Conservation (phyloP, 2,113 vertebrate genomes). For the Otus sunia region DNA sequence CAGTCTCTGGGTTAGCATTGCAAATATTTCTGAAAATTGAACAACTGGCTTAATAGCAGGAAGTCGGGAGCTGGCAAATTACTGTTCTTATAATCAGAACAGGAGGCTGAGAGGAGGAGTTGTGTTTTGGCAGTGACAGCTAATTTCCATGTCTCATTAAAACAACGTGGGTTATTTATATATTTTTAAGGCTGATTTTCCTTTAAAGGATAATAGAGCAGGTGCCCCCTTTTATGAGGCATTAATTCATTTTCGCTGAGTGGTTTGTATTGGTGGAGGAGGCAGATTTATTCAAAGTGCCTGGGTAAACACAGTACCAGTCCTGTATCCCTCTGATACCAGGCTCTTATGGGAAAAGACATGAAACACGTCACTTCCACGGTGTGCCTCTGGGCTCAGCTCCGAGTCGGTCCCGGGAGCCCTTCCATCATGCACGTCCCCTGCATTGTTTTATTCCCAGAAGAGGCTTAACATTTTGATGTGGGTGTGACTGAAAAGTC, state of each 20-base stretch:
- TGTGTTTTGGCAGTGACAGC: constrained; percentile 34
- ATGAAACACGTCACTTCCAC: background rate
- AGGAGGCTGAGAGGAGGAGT: constrained; percentile 12
- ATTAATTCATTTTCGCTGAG: background rate
- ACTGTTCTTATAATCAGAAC: constrained; percentile 11
- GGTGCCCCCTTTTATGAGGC: background rate
- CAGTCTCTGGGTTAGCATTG: background rate
- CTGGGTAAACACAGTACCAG: background rate
- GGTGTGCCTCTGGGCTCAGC: background rate
- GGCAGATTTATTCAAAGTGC: background rate
- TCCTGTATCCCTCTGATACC: background rate
- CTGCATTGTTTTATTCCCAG: background rate
- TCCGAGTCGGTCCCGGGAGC: background rate
- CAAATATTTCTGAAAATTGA: constrained; percentile 44
- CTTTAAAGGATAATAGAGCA: background rate
- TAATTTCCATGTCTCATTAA: constrained; percentile 43
- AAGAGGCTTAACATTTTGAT: background rate
- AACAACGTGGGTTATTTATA: background rate
- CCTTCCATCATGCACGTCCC: background rate
- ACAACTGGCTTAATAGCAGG: constrained; percentile 55
- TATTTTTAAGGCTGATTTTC: constrained; percentile 9
- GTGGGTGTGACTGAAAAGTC: background rate
- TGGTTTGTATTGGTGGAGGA: background rate
- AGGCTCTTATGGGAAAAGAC: background rate
- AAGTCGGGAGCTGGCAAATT: constrained; percentile 41